These are phyloP conservation scores for Philereme vetulata DNA, from an alignment of 2,888 invertebrate species.

Conservation along the genomic window DNA sequence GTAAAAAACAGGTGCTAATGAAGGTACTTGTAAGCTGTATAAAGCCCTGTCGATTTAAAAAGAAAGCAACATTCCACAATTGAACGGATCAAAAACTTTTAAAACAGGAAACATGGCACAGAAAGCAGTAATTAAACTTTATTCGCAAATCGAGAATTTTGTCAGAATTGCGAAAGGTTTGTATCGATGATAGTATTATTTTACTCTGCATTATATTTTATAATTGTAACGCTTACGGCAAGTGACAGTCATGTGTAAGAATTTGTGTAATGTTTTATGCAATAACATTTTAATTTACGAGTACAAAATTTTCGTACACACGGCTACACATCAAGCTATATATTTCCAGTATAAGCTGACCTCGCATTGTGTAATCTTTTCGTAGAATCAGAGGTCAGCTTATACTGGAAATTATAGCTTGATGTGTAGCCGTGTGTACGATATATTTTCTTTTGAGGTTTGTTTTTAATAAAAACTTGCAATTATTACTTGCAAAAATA, in stretches of 20 bases:
- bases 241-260: slow-evolving; percentile 7
- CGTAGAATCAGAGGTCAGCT: too few species aligned
- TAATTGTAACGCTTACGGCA: slow-evolving; percentile 25
- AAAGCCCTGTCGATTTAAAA: slow-evolving; percentile 4
- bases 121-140: slow-evolving; percentile 15
- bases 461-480: too few species aligned
- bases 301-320: too few species aligned
- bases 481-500: too few species aligned
- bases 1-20: too few species aligned
- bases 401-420: too few species aligned
- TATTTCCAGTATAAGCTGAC: too few species aligned
- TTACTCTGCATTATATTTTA: slow-evolving; percentile 6
- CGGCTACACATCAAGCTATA: too few species aligned
- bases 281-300: neutral
- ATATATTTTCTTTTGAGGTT: too few species aligned
- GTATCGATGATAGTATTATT: neutral
- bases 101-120: slow-evolving; percentile 13
- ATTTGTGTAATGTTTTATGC: neutral
- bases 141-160: slow-evolving; percentile 17
- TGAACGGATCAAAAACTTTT: slow-evolving; percentile 6
- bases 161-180: slow-evolving; percentile 12
- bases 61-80: slow-evolving; percentile 6
- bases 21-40: neutral
- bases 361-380: too few species aligned
- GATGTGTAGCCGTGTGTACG: too few species aligned